These are phyloP conservation scores for Malurus splendens DNA, from an alignment of 2,797 vertebrate species.

Conservation along the genomic window DNA sequence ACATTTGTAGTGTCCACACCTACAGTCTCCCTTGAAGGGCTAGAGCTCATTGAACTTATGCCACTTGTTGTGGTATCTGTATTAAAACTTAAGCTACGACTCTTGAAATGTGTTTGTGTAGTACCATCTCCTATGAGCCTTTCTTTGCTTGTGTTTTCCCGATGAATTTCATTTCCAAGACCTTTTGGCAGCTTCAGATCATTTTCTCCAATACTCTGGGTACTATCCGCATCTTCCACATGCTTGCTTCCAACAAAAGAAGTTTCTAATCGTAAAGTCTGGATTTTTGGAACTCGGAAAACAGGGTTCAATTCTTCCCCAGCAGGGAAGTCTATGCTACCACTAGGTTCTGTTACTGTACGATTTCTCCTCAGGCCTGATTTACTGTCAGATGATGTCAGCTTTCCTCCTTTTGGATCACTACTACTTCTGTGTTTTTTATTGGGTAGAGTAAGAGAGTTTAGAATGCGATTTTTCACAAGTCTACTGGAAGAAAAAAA, in stretches of 20 bases:
- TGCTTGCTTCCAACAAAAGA: constrained; percentile 87
- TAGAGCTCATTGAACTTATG: constrained; percentile 99
- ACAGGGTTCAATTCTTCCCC: constrained; percentile 83
- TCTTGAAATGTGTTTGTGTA: constrained; percentile 89
- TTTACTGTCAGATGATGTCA: constrained; percentile 80
- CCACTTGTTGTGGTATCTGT: constrained; percentile 98
- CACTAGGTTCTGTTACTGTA: constrained; percentile 90
- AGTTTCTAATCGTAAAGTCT: constrained; percentile 88
- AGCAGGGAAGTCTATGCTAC: constrained; percentile 75
- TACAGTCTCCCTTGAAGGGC: constrained; percentile 93
- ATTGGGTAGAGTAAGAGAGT: constrained; percentile 89
- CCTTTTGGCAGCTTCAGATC: constrained; percentile 81
- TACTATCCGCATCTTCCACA: constrained; percentile 74
- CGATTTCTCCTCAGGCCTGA: constrained; percentile 81
- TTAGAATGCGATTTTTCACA: constrained; percentile 90
- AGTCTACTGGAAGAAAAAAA: constrained; percentile 90
- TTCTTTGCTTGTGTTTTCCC: constrained; percentile 89
- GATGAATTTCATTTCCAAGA: constrained; percentile 72
- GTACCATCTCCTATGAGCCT: constrained; percentile 84
- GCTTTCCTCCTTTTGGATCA: constrained; percentile 86
- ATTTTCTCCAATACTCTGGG: constrained; percentile 80
- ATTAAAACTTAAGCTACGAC: constrained; percentile 97
- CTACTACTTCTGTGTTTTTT: constrained; percentile 92
- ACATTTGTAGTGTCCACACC: constrained; percentile 80
- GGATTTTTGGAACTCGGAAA: constrained; percentile 85